phyloP scores from a whole-genome alignment of 2,797 vertebrate species.

The Catamblyrhynchus diadema region DNA sequence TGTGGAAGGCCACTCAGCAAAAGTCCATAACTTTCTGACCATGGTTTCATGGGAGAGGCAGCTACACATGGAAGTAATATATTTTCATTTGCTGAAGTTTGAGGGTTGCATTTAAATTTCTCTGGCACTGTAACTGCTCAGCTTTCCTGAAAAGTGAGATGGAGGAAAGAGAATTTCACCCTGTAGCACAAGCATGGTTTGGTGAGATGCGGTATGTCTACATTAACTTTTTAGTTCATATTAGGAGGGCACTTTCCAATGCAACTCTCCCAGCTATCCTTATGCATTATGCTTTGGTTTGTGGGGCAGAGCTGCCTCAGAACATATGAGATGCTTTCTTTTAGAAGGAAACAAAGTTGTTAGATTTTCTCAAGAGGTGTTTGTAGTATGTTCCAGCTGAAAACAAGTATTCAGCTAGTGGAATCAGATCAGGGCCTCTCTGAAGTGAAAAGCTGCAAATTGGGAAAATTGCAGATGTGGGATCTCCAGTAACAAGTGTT shows the following conservation, averaged over 20 bases:
- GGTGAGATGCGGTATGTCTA: neutral
- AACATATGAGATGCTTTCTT: neutral
- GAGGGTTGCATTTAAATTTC: neutral
- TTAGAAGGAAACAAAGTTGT: neutral
- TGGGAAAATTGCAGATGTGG: neutral
- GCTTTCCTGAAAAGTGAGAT: neutral
- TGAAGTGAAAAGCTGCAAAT: neutral
- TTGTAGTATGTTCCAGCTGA: neutral
- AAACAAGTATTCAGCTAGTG: neutral
- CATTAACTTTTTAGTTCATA: neutral
- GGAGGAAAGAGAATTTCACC: neutral
- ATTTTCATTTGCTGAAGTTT: neutral
- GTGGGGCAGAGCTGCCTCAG: neutral
- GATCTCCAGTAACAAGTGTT: neutral
- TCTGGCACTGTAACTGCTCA: neutral
- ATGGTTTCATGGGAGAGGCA: neutral
- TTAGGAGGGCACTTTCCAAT: neutral
- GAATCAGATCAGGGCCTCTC: neutral
- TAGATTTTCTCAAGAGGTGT: neutral
- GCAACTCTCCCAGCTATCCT: neutral
- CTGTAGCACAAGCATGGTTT: neutral
- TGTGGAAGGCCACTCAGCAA: neutral
- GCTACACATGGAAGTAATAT: neutral
- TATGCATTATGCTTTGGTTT: accelerated
- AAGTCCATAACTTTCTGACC: neutral